phyloP scores from a whole-genome alignment of 2,797 vertebrate genomes.

The Platyrinchus mystaceus region DNA sequence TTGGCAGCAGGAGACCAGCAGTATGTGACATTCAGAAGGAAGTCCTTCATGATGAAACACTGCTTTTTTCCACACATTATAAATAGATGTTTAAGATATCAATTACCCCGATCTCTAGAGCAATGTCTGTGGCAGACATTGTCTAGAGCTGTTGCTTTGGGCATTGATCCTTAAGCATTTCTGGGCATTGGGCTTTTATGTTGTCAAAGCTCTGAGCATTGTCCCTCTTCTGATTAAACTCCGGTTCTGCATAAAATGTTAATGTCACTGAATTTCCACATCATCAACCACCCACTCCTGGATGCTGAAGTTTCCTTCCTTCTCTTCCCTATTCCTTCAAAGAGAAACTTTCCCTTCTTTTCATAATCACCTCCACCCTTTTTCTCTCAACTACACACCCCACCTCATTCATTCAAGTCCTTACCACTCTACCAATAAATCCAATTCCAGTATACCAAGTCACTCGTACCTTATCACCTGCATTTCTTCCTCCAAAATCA shows the following conservation, averaged over 20 bases:
- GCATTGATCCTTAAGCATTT: neutral
- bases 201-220: neutral
- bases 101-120: neutral
- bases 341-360: neutral
- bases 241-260: neutral
- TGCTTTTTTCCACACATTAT: neutral
- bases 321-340: neutral
- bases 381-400: neutral
- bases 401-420: neutral
- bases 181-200: neutral
- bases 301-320: neutral
- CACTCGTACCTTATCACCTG: neutral
- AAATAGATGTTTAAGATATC: neutral
- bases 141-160: neutral
- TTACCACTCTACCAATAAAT: neutral
- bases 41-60: neutral
- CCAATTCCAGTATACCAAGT: accelerated
- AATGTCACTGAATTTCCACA: neutral
- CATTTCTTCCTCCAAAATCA: neutral
- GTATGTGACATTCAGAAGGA: neutral
- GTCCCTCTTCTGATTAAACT: neutral
- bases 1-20: neutral
- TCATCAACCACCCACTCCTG: neutral
- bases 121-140: neutral
- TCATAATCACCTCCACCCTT: neutral